These are phyloP conservation scores for Dorcus hopei DNA, from an alignment of 2,888 invertebrate genomes.

Conservation along the genomic window DNA sequence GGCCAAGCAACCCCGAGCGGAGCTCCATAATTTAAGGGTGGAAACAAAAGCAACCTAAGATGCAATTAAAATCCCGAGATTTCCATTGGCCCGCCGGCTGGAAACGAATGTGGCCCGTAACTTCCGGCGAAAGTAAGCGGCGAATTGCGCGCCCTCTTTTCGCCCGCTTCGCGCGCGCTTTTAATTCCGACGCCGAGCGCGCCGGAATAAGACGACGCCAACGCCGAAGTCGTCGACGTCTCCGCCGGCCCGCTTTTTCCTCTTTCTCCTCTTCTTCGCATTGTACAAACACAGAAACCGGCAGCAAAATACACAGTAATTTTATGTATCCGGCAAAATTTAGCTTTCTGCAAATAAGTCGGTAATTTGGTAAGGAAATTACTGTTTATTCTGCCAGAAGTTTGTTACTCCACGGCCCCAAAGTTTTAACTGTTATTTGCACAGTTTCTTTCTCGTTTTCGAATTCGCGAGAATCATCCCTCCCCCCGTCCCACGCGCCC, in stretches of 20 bases:
- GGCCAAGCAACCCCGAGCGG: not conserved
- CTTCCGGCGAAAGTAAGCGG: slow-evolving; percentile 32
- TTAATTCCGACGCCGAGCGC: not conserved
- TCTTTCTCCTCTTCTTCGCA: not conserved
- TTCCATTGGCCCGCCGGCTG: slow-evolving; percentile 43
- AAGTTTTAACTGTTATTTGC: not conserved
- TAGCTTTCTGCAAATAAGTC: slow-evolving; percentile 50
- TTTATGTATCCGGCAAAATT: slow-evolving; percentile 49
- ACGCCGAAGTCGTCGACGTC: slow-evolving; percentile 18
- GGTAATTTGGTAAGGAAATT: slow-evolving; percentile 52
- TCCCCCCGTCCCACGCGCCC: no score
- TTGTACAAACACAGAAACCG: slow-evolving; percentile 10
- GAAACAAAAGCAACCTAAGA: slow-evolving; percentile 52
- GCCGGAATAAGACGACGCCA: slow-evolving; percentile 14
- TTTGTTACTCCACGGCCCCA: slow-evolving; percentile 35
- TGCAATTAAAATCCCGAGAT: slow-evolving; percentile 52
- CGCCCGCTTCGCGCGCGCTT: not conserved
- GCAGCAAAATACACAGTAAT: slow-evolving; percentile 49
- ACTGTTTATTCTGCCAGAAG: slow-evolving; percentile 48
- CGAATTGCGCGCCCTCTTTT: slow-evolving; percentile 9
- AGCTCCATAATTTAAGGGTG: slow-evolving; percentile 28
- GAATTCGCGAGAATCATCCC: no score
- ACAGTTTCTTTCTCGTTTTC: no score
- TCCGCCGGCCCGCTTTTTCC: slow-evolving; percentile 12
- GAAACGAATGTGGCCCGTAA: slow-evolving; percentile 33